phyloP scores from a whole-genome alignment of 2,113 vertebrate genomes.

The Solea solea region DNA sequence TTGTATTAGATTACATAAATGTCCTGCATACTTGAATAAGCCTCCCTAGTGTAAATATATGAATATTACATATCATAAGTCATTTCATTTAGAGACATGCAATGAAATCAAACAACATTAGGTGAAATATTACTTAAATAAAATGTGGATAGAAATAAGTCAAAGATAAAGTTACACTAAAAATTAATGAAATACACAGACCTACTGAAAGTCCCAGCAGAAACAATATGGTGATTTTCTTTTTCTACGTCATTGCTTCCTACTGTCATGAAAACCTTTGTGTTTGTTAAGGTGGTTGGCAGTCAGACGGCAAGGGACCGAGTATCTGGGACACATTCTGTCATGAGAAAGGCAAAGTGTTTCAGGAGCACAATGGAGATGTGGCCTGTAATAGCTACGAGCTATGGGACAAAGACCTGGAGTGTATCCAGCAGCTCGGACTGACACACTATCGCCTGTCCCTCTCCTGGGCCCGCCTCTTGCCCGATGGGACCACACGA shows the following conservation, averaged over 20 bases:
- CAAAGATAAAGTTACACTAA: background rate
- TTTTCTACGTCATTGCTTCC: conserved; percentile 9
- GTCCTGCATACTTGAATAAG: no score
- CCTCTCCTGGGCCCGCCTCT: conserved; percentile 94
- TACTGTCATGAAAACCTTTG: conserved; percentile 9
- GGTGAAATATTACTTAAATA: background rate
- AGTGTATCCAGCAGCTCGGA: conserved; percentile 94
- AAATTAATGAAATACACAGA: background rate
- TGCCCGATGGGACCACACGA: conserved; percentile 91
- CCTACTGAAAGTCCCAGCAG: conserved; percentile 14
- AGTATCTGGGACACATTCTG: conserved; percentile 95
- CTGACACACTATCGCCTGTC: conserved; percentile 96
- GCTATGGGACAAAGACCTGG: conserved; percentile 94
- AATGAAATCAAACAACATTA: background rate
- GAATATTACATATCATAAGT: background rate
- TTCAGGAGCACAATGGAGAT: conserved; percentile 89
- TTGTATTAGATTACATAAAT: no score
- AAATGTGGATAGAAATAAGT: background rate
- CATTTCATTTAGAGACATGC: background rate
- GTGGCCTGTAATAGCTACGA: conserved; percentile 93
- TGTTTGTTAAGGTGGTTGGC: conserved; percentile 85
- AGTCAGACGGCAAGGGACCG: conserved; percentile 87
- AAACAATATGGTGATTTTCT: conserved; percentile 16
- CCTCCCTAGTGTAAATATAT: background rate
- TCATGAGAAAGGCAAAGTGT: conserved; percentile 88